Evolutionary conservation across 2,113 vertebrate species (phyloP).

Genomic region (crab-eating macaque (Macaca fascicularis)): DNA sequence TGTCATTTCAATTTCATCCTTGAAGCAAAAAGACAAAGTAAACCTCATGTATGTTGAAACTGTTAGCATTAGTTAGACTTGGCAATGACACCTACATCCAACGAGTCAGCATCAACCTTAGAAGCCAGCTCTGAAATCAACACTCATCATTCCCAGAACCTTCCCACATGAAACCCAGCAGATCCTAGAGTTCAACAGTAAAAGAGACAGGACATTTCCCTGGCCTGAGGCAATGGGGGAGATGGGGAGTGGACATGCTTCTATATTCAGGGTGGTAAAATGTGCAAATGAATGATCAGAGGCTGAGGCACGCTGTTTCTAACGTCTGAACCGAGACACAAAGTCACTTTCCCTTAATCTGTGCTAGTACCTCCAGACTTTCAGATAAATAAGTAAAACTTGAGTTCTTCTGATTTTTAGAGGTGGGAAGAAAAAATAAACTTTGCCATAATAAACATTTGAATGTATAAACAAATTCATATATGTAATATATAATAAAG

Average conservation of each 20-base stretch:
- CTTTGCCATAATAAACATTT: not conserved
- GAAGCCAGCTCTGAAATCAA: not conserved
- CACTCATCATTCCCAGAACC: not conserved
- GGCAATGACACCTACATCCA: not conserved
- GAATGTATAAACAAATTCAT: slow-evolving; percentile 2
- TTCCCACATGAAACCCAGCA: not conserved
- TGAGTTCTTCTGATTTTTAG: not conserved
- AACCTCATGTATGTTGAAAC: not conserved
- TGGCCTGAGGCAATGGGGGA: not conserved
- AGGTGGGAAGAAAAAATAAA: not conserved
- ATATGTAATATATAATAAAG: not conserved
- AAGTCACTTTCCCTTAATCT: not conserved
- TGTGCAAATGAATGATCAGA: not conserved
- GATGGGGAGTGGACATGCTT: not conserved
- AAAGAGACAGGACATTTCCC: not conserved
- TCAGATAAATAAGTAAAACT: slow-evolving; percentile 46
- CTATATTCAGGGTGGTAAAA: not conserved
- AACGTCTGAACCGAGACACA: not conserved
- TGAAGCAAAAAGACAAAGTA: slow-evolving; percentile 22
- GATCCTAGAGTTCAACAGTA: not conserved
- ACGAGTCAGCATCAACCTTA: not conserved
- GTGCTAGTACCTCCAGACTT: not conserved
- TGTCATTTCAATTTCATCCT: not conserved
- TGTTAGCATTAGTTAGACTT: not conserved
- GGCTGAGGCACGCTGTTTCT: not conserved